These are phyloP conservation scores for Catharus bicknelli DNA, from an alignment of 2,113 vertebrate genomes.

Conservation along the genomic window DNA sequence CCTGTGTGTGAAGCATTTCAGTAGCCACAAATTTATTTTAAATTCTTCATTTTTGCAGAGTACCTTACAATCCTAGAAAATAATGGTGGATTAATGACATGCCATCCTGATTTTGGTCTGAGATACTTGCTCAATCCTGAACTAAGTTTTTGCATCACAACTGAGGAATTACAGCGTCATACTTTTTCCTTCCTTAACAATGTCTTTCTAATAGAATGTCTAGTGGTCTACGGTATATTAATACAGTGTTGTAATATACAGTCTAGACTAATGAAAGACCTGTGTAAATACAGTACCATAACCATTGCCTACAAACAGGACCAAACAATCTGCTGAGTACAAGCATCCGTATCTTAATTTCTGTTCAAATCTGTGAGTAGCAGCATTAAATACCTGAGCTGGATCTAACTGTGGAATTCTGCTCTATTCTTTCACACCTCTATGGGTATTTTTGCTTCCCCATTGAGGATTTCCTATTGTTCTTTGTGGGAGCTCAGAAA, in stretches of 20 bases:
- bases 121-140: not conserved
- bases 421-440: not conserved
- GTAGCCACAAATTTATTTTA: not conserved
- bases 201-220: not conserved
- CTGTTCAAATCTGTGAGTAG: not conserved
- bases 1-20: not conserved
- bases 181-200: not conserved
- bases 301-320: not conserved
- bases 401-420: not conserved
- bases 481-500: not conserved
- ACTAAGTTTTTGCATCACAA: not conserved
- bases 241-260: not conserved
- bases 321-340: not conserved
- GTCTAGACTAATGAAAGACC: not conserved
- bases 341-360: not conserved
- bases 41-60: not conserved
- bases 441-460: not conserved
- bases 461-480: not conserved
- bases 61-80: not conserved
- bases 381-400: not conserved
- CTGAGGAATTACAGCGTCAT: not conserved
- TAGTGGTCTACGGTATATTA: not conserved
- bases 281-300: not conserved
- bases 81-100: not conserved
- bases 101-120: not conserved